These are phyloP conservation scores for Okamejei kenojei DNA, from an alignment of 2,797 vertebrate species.

Conservation along the genomic window DNA sequence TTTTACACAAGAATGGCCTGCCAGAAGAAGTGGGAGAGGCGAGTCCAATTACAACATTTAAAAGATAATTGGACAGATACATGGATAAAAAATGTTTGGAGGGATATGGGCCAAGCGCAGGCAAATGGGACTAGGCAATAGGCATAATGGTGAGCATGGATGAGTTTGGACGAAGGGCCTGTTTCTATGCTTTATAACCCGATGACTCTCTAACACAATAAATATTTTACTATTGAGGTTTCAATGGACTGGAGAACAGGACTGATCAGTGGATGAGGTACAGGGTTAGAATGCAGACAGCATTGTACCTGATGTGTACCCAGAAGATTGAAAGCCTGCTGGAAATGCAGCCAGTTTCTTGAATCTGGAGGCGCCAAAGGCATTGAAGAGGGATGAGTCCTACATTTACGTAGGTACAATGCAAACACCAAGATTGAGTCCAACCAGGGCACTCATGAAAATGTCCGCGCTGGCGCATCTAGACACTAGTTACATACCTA, in stretches of 20 bases:
- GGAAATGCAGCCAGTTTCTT: not conserved
- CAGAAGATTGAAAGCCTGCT: not conserved
- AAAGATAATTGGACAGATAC: too few relatives aligned
- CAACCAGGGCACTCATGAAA: not conserved
- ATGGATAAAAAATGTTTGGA: too few relatives aligned
- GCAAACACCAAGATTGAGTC: not conserved
- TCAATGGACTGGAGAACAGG: not conserved
- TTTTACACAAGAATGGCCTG: too few relatives aligned
- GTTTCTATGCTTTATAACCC: too few relatives aligned
- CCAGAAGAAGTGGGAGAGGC: too few relatives aligned
- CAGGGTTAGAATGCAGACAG: not conserved
- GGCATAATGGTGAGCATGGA: too few relatives aligned
- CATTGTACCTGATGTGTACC: not conserved
- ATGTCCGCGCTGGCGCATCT: not conserved
- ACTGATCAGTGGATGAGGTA: not conserved
- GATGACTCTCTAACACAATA: not conserved
- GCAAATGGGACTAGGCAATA: too few relatives aligned
- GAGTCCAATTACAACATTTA: too few relatives aligned
- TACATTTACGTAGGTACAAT: not conserved
- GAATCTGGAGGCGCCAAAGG: not conserved
- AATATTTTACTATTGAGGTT: not conserved
- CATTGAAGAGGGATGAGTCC: not conserved
- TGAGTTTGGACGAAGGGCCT: too few relatives aligned
- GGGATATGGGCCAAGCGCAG: too few relatives aligned
- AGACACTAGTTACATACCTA: not conserved